Percentiles rank a stretch among this genome's conserved stretches.
Conservation (phyloP, 2,888 invertebrate genomes). For the Mechanitis messenoides region DNA sequence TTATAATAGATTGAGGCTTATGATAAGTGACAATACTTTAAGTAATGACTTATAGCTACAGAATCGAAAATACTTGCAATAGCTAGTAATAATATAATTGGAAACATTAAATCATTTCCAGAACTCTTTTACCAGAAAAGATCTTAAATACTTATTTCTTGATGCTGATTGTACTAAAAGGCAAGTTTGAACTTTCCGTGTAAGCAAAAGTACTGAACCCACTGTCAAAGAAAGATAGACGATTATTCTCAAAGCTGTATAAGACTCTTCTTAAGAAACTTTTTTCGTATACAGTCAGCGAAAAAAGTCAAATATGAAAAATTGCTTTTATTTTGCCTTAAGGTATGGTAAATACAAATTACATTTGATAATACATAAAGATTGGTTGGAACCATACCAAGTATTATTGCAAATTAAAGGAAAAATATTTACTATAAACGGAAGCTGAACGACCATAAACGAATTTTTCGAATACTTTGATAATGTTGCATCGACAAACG, state of each 20-base stretch:
- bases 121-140: neutral
- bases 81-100: neutral
- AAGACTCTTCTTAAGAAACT: slow-evolving; percentile 14
- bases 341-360: neutral
- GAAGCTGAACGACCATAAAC: too few species aligned
- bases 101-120: neutral
- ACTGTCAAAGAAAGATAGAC: slow-evolving; percentile 22
- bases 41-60: too few species aligned
- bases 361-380: neutral
- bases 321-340: neutral
- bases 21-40: too few species aligned
- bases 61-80: too few species aligned
- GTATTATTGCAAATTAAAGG: too few species aligned
- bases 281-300: slow-evolving; percentile 12
- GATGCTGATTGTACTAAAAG: slow-evolving; percentile 10
- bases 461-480: too few species aligned
- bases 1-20: too few species aligned
- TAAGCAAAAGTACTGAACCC: slow-evolving; percentile 15
- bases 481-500: too few species aligned
- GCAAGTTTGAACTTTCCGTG: slow-evolving; percentile 12
- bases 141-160: slow-evolving; percentile 10
- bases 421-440: too few species aligned
- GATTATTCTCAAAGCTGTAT: slow-evolving; percentile 20
- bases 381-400: too few species aligned
- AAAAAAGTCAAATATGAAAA: neutral